Evolutionary conservation across 2,797 vertebrate species (phyloP), one percentile per base, ranked within the genome.

Genomic region (Coluber constrictor): DNA sequence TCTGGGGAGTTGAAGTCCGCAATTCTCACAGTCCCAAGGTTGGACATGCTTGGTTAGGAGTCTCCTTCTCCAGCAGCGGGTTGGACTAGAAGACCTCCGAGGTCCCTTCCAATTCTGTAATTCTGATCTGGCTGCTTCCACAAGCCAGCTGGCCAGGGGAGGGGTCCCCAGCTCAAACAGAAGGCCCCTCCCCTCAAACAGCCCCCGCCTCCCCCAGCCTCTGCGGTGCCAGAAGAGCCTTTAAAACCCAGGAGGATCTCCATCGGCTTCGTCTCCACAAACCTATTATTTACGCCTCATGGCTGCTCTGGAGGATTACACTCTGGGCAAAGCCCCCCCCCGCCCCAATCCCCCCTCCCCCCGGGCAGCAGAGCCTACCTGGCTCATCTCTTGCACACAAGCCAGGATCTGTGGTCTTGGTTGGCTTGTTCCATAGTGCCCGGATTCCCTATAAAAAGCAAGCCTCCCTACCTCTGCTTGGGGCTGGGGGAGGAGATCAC

Each of bases 361-460:
- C 59, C 2, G 2, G 8, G 95, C 96, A 93, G 94, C 95, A 94
- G 95, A 94, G 96, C 95, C 10, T 11, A 94, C 96, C 96, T 92
- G 93, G 94, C 90, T 97, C 97, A 97, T 97, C 97, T 97, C 96
- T 97, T 97, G 94, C 96, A 96, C 97, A 97, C 96, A 95, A 97
- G 97, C 91, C 92, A 93, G 95, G 96, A 97, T 97, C 97, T 97
- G 97, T 97, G 97, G 96, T 96, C 94, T 92, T 66, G 90, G 25
- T 86, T 66, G 90, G 86, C 86, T 87, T 25, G 29, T 18, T 4
- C 8, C 51, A 47, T 2, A 12, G 23, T n/a, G 2, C 11, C 5
- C 23, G 18, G 10, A 1, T 54, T 47, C 10, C 8, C 1, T 25
- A 10, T 6, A 1, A 8, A 25, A 57, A 37, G 11, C 32, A 20